A percentile compares a stretch with the other conserved stretches of the same genome.
Evolutionary conservation across 1,140 invertebrate species (phyloP).

Genomic region (Philopotamus ludificatus): DNA sequence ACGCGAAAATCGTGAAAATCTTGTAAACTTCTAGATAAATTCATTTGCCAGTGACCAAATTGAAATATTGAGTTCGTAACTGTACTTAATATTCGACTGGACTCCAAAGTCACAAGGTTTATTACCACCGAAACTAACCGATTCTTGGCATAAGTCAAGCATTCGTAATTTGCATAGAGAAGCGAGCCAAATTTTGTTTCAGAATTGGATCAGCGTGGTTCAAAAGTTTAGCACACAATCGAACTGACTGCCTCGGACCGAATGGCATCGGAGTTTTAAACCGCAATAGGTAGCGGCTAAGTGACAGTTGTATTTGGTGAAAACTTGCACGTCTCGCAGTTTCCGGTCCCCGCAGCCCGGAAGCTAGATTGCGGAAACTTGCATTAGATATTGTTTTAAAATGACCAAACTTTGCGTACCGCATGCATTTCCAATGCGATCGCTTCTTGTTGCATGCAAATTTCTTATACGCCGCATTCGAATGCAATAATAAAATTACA

Average conservation of each 20-base stretch:
- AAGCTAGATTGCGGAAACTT: not conserved
- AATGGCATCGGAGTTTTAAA: not conserved
- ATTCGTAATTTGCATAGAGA: too few species aligned
- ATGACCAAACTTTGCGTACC: not conserved
- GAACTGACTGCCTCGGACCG: too few species aligned
- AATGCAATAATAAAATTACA: slow-evolving; percentile 4
- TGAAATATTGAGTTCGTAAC: too few species aligned
- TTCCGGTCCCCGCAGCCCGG: not conserved
- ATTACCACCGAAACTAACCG: too few species aligned
- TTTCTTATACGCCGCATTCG: not conserved
- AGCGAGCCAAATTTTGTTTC: too few species aligned
- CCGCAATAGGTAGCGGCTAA: not conserved
- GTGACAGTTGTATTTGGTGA: slow-evolving; percentile 4
- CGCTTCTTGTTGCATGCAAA: slow-evolving; percentile 5
- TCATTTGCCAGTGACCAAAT: not conserved
- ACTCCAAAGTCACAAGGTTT: too few species aligned
- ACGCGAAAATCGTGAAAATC: not conserved
- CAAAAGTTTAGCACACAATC: too few species aligned
- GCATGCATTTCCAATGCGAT: not conserved
- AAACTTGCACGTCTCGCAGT: not conserved
- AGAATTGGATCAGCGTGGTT: too few species aligned
- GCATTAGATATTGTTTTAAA: slow-evolving; percentile 7
- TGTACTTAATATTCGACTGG: too few species aligned
- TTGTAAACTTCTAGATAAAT: not conserved
- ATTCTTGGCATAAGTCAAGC: too few species aligned